A percentile compares a stretch with the other conserved stretches of the same genome.
Conservation (phyloP, 2,113 vertebrate genomes). For the Upupa epops region DNA sequence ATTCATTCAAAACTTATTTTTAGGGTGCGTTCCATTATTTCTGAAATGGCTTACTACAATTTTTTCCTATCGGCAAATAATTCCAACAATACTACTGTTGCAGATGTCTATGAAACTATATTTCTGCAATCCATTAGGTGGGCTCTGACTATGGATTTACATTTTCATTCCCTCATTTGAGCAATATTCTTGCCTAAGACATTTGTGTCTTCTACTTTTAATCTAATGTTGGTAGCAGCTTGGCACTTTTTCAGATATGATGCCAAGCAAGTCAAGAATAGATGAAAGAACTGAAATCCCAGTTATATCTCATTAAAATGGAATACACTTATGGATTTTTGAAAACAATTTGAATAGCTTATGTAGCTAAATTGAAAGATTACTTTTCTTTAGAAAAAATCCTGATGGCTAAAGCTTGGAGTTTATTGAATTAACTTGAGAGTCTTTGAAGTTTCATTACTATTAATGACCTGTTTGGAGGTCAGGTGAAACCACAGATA, state of each 20-base stretch:
- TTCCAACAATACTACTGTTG: neutral
- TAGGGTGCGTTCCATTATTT: neutral
- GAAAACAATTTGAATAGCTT: constrained; percentile 42
- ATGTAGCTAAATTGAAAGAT: constrained; percentile 36
- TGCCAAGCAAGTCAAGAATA: constrained; percentile 32
- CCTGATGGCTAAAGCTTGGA: constrained; percentile 43
- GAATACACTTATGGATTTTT: constrained; percentile 49
- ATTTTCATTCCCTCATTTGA: constrained; percentile 9
- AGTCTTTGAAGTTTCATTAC: constrained; percentile 64
- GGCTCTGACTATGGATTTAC: neutral
- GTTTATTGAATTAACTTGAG: constrained; percentile 55
- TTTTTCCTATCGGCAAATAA: neutral
- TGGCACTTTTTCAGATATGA: constrained; percentile 9
- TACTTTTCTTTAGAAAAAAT: constrained; percentile 16
- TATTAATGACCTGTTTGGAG: constrained; percentile 61
- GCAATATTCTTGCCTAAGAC: neutral
- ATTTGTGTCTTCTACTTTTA: constrained; percentile 3
- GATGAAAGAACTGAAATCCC: constrained; percentile 20
- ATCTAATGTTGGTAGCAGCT: neutral
- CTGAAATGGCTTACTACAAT: neutral
- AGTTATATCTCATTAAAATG: constrained; percentile 57
- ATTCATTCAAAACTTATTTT: neutral
- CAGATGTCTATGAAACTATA: neutral
- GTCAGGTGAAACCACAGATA: constrained; percentile 56
- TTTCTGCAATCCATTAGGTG: neutral